Evolutionary conservation across 2,113 vertebrate genomes (phyloP), one percentile per base, ranked within the genome.

Genomic region (Tor tambroides): DNA sequence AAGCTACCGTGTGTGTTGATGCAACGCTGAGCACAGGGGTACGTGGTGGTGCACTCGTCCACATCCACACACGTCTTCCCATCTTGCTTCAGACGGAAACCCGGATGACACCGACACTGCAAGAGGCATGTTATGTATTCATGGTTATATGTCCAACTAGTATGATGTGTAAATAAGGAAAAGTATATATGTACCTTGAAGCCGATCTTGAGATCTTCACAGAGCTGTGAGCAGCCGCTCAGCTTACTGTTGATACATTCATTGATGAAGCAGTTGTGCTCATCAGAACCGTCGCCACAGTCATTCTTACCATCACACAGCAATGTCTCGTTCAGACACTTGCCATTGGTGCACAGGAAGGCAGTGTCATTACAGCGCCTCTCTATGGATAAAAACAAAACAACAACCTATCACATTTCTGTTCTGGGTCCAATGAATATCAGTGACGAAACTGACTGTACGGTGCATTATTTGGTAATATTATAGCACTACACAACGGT

Each of bases 181-280:
- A 84, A 63, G 6, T 71, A 49, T 21, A 35, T 28, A 63, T 90
- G 49, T 89, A 96, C 96, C 96, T 99, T 99, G 94, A 96, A 99
- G 19, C 98, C 97, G 0, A 99, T 98, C 95, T 97, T 97, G 85
- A 98, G 97, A 92, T 99, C 97, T 80, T 98, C 97, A 0, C 98
- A 99, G 89, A 97, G 97, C 93, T 99, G 98, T 11, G 97, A 96
- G 89, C 98, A 99, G 93, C 98, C 98, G 0, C 97, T 99, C 88
- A 96, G 93, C 86, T 97, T 97, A 88, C 90, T 96, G 94, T 96
- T 98, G 75, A 98, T 96, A 87, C 98, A 99, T 92, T 99, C 98
- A 0, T 99, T 97, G 93, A 99, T 92, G 87, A 98, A 98, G 93
- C 98, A 99, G 94, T 98, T 97, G 56, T 95, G 96, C 82, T 99